A percentile compares a stretch with the other conserved stretches of the same genome.
These are phyloP conservation scores for Dryomyza anilis DNA, from an alignment of 2,888 invertebrate genomes.

Conservation along the genomic window DNA sequence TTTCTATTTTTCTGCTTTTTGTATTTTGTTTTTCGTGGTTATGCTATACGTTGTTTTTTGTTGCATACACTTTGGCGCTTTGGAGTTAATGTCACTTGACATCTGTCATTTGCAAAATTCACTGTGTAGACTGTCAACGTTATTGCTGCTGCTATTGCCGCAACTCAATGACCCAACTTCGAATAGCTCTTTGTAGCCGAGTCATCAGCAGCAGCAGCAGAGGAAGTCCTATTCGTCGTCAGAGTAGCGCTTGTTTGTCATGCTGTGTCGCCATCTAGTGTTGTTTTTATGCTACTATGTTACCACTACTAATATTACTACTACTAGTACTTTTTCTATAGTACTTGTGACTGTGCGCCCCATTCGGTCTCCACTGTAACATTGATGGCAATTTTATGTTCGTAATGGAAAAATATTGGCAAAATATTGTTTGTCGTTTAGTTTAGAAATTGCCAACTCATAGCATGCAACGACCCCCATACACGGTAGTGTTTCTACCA, in stretches of 20 bases:
- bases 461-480: neutral
- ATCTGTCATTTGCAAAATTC: constrained; percentile 57
- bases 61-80: constrained; percentile 46
- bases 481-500: neutral
- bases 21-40: too few relatives aligned
- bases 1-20: too few relatives aligned
- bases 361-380: constrained; percentile 10
- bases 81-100: constrained; percentile 56
- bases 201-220: too few relatives aligned
- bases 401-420: constrained; percentile 25
- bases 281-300: neutral
- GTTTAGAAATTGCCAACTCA: constrained; percentile 15
- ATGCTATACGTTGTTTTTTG: neutral
- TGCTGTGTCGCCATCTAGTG: neutral
- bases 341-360: too few relatives aligned
- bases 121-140: too few relatives aligned
- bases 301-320: neutral
- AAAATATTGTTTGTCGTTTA: constrained; percentile 25
- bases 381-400: constrained; percentile 22
- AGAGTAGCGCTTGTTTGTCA: neutral
- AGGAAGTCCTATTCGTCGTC: neutral
- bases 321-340: too few relatives aligned
- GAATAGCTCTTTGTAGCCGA: too few relatives aligned
- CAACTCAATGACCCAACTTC: too few relatives aligned
- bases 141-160: too few relatives aligned